phyloP scores from a whole-genome alignment of 2,888 invertebrate genomes.

The Nebria brevicollis region DNA sequence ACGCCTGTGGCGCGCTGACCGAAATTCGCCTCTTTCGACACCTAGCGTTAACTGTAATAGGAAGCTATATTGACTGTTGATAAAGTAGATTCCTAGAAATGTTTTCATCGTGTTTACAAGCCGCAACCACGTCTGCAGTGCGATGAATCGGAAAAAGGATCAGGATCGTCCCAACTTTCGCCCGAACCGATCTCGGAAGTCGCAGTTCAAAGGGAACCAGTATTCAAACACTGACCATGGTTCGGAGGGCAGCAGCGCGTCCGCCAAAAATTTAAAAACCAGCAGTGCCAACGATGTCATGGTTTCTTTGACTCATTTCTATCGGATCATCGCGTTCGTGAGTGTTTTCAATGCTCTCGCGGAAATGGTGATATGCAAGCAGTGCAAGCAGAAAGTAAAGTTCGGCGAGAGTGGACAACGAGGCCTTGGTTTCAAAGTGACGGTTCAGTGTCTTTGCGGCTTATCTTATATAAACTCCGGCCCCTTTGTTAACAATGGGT shows the following conservation, averaged over 20 bases:
- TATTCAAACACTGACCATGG: background rate
- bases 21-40: too few species aligned
- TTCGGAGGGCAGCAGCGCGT: background rate
- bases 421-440: conserved; percentile 12
- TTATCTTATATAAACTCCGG: background rate
- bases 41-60: too few species aligned
- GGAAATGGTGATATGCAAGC: too few species aligned
- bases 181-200: background rate
- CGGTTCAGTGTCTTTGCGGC: conserved; percentile 5
- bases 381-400: too few species aligned
- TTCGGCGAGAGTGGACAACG: background rate
- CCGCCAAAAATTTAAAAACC: conserved; percentile 5
- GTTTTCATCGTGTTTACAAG: too few species aligned
- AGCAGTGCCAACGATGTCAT: background rate
- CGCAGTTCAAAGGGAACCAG: background rate
- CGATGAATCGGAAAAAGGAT: background rate
- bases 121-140: too few species aligned
- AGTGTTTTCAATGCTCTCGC: background rate
- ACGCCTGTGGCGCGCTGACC: too few species aligned
- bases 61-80: too few species aligned
- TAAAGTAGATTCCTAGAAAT: too few species aligned
- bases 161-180: background rate
- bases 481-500: background rate
- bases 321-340: background rate
- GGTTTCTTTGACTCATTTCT: background rate